These are phyloP conservation scores for Arvicanthis niloticus DNA, from an alignment of 2,113 vertebrate species.

Conservation along the genomic window DNA sequence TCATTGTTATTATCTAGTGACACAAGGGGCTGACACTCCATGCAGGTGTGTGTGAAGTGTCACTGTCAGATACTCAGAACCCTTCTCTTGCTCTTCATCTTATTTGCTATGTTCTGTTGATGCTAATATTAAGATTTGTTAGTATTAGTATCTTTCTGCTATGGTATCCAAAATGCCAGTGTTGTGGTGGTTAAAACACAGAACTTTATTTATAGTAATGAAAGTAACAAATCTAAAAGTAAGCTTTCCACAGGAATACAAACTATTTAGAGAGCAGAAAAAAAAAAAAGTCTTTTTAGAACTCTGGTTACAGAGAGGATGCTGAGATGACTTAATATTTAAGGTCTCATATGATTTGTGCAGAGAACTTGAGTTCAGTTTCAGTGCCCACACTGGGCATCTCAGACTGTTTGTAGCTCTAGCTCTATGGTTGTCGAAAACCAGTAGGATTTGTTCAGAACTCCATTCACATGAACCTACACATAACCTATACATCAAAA, in stretches of 20 bases:
- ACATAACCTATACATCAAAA: neutral
- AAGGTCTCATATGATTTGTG: rapidly evolving
- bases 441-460: neutral
- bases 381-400: neutral
- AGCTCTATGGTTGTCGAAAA: neutral
- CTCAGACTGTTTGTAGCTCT: neutral
- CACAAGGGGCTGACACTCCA: neutral
- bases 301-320: neutral
- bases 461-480: neutral
- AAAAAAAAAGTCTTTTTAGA: neutral
- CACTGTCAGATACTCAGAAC: neutral
- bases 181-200: neutral
- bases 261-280: neutral
- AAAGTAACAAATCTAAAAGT: neutral
- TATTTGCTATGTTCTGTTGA: neutral
- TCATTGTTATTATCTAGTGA: neutral
- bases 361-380: no score
- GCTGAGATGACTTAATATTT: no score
- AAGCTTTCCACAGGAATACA: rapidly evolving
- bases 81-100: neutral
- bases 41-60: neutral
- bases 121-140: neutral
- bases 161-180: neutral
- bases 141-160: neutral
- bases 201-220: neutral